Evolutionary conservation across 2,888 invertebrate genomes (phyloP).

Genomic region (Aethes cnicana): DNA sequence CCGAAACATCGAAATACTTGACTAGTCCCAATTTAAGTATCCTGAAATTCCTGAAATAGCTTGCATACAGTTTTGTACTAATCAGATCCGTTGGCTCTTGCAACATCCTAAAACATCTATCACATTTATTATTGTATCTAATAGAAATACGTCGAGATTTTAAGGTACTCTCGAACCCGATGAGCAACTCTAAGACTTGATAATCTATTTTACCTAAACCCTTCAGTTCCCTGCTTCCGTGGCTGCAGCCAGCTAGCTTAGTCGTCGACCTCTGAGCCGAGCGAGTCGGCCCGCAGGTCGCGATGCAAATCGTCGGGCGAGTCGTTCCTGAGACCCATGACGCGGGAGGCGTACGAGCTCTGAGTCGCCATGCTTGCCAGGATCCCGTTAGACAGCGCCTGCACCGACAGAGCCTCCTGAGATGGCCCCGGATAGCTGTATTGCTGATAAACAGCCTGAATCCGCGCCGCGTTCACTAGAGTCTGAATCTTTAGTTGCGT

Average conservation of each 20-base stretch:
- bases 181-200: slow-evolving; percentile 45
- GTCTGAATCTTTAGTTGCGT: slow-evolving; percentile 77
- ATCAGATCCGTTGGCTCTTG: slow-evolving; percentile 16
- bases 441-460: slow-evolving; percentile 76
- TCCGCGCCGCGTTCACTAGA: slow-evolving; percentile 71
- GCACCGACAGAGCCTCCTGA: slow-evolving; percentile 72
- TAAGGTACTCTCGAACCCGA: slow-evolving; percentile 37
- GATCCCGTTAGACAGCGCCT: slow-evolving; percentile 74
- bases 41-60: slow-evolving; percentile 29
- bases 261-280: slow-evolving; percentile 71
- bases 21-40: slow-evolving; percentile 44
- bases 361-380: slow-evolving; percentile 71
- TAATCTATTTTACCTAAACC: slow-evolving; percentile 28
- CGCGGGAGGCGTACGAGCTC: slow-evolving; percentile 56
- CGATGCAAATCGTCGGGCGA: slow-evolving; percentile 68
- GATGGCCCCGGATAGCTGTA: slow-evolving; percentile 76
- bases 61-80: slow-evolving; percentile 24
- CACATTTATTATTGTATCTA: slow-evolving; percentile 44
- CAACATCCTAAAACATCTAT: slow-evolving; percentile 40
- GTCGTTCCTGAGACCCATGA: slow-evolving; percentile 59
- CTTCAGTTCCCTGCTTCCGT: slow-evolving; percentile 14
- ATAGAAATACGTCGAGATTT: slow-evolving; percentile 39
- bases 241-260: slow-evolving; percentile 39
- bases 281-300: slow-evolving; percentile 63
- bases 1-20: slow-evolving; percentile 44